A percentile compares a stretch with the other conserved stretches of the same genome.
These are phyloP conservation scores for Crioceris asparagi DNA, from an alignment of 2,888 invertebrate species.

Conservation along the genomic window DNA sequence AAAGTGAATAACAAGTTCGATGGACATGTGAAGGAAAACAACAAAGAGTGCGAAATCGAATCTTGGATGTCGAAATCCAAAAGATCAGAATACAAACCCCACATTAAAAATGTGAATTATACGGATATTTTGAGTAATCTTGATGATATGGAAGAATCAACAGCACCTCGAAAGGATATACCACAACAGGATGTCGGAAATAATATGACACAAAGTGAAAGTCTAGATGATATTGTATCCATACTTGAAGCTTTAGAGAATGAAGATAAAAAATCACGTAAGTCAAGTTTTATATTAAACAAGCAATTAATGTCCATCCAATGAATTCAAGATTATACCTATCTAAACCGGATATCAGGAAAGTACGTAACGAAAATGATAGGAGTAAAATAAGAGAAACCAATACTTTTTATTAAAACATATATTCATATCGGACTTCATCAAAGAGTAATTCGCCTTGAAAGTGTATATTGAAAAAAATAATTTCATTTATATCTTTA, in stretches of 20 bases:
- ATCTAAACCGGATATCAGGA: too few species aligned
- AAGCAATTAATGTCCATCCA: not conserved
- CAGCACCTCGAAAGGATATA: conserved; percentile 5
- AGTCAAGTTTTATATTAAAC: too few species aligned
- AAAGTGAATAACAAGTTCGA: conserved; percentile 8
- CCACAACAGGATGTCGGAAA: conserved; percentile 12
- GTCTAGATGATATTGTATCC: conserved; percentile 39
- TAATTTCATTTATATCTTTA: too few species aligned
- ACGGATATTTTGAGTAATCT: conserved; percentile 27
- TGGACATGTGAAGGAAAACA: conserved; percentile 10
- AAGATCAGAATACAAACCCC: not conserved
- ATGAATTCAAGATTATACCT: not conserved
- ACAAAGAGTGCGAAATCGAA: conserved; percentile 22
- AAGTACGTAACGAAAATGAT: too few species aligned
- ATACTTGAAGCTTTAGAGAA: conserved; percentile 40
- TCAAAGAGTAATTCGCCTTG: too few species aligned
- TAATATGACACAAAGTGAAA: conserved; percentile 19
- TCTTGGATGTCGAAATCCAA: conserved; percentile 28
- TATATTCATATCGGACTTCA: too few species aligned
- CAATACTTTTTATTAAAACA: too few species aligned
- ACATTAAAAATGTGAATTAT: conserved; percentile 23
- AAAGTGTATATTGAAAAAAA: too few species aligned
- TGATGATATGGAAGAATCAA: conserved; percentile 21
- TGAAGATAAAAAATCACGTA: conserved; percentile 38
- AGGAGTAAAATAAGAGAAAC: too few species aligned